These are phyloP conservation scores for Chymomyza fuscimana DNA, from an alignment of 2,888 invertebrate species.

Conservation along the genomic window DNA sequence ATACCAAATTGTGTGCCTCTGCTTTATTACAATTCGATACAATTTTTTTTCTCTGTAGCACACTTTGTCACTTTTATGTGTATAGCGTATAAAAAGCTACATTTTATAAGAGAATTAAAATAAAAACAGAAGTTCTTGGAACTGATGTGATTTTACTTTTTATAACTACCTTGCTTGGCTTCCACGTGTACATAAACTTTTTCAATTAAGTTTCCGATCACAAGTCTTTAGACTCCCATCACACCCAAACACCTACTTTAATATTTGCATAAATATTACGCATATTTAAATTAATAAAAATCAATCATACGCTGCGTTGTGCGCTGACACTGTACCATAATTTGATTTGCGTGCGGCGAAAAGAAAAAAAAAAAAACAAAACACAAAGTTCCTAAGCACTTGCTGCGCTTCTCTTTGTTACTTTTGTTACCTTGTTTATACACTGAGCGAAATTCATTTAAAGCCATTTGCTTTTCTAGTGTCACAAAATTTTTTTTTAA, in stretches of 20 bases:
- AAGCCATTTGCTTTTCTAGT: no score
- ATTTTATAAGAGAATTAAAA: not conserved
- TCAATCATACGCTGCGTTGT: constrained; percentile 59
- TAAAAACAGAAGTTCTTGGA: no score
- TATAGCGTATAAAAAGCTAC: constrained; percentile 23
- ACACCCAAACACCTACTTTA: not conserved
- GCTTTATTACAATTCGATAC: no score
- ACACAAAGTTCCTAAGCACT: not conserved
- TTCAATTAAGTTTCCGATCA: constrained; percentile 63
- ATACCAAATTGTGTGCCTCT: no score
- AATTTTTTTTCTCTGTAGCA: no score
- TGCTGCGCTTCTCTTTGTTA: not conserved
- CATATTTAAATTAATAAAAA: constrained; percentile 62
- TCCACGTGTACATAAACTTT: constrained; percentile 53
- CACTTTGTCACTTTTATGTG: no score
- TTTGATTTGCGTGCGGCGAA: not conserved
- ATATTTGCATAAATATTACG: not conserved
- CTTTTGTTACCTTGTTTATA: not conserved
- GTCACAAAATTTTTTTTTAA: no score
- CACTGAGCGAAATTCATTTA: no score
- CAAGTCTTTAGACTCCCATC: not conserved
- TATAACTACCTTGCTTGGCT: not conserved
- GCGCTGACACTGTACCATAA: constrained; percentile 6
- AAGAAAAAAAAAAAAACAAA: not conserved
- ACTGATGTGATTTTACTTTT: not conserved